phyloP scores from a whole-genome alignment of 2,113 vertebrate species.

The Epinephelus moara region DNA sequence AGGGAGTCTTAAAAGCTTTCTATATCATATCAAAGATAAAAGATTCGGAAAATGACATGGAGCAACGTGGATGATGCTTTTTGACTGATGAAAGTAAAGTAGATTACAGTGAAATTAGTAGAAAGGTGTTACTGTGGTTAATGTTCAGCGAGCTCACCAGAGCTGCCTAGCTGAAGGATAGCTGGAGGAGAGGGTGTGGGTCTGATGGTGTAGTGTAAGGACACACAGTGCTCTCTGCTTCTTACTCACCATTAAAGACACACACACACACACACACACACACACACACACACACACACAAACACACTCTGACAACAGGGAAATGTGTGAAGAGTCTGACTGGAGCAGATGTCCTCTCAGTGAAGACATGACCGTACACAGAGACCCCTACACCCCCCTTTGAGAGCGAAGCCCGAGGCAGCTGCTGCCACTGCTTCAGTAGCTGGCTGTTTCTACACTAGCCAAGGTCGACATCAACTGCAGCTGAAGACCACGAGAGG shows the following conservation, averaged over 20 bases:
- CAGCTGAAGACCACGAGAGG: conserved; percentile 45
- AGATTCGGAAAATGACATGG: conserved; percentile 50
- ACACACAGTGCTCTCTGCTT: conserved; percentile 33
- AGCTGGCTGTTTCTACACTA: conserved; percentile 50
- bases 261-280: conserved; percentile 1
- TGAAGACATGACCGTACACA: conserved; percentile 65
- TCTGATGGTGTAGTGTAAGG: conserved; percentile 30
- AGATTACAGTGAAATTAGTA: conserved; percentile 50
- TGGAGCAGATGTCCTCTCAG: conserved; percentile 76
- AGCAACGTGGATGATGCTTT: conserved; percentile 34
- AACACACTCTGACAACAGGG: conserved; percentile 21
- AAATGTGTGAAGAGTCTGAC: conserved; percentile 41
- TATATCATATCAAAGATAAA: conserved; percentile 28
- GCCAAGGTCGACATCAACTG: conserved; percentile 61
- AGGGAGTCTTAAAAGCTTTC: conserved; percentile 38
- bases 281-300: neutral
- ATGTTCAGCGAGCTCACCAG: conserved; percentile 13
- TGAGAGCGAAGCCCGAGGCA: conserved; percentile 61
- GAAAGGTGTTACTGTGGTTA: conserved; percentile 14
- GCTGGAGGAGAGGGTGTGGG: conserved; percentile 6
- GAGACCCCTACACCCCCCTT: conserved; percentile 46
- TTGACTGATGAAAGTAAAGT: conserved; percentile 53
- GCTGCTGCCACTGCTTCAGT: conserved; percentile 64
- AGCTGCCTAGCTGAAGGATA: conserved; percentile 33
- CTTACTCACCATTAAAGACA: conserved; percentile 39